phyloP scores from a whole-genome alignment of 2,113 vertebrate genomes.

The Mola mola region DNA sequence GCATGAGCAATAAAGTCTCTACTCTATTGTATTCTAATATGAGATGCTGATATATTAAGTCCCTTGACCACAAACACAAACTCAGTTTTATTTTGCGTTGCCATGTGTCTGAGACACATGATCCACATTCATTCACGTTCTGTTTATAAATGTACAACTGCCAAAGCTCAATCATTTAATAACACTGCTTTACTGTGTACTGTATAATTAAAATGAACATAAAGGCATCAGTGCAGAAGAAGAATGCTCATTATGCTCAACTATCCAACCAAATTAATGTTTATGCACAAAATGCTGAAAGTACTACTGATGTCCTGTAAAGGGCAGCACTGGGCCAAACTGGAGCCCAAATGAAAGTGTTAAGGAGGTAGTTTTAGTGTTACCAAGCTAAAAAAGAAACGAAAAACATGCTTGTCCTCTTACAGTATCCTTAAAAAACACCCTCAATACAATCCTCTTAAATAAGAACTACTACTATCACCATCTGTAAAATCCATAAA shows the following conservation, averaged over 20 bases:
- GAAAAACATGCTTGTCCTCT: neutral
- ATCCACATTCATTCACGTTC: slow-evolving; percentile 51
- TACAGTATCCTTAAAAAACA: neutral
- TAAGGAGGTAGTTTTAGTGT: too few species aligned
- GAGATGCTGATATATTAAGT: slow-evolving; percentile 16
- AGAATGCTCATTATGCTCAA: neutral
- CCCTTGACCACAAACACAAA: slow-evolving; percentile 20
- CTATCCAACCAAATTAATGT: too few species aligned
- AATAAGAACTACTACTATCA: too few species aligned
- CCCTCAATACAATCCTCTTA: neutral
- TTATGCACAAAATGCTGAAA: slow-evolving; percentile 1
- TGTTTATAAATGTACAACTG: too few species aligned
- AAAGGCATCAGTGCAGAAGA: slow-evolving; percentile 4
- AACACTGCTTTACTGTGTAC: slow-evolving; percentile 55
- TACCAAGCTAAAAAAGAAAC: too few species aligned
- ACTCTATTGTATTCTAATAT: slow-evolving; percentile 21
- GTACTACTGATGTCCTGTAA: slow-evolving; percentile 11
- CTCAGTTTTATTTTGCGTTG: slow-evolving; percentile 43
- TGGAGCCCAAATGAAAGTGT: neutral
- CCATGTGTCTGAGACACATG: slow-evolving; percentile 58
- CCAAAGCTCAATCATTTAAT: slow-evolving; percentile 64
- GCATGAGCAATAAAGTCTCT: slow-evolving; percentile 56
- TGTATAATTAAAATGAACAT: slow-evolving; percentile 56
- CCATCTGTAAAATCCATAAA: too few species aligned
- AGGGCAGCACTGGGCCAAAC: neutral